Conservation (phyloP, 2,113 vertebrate species). For the Toxotes chatareus region DNA sequence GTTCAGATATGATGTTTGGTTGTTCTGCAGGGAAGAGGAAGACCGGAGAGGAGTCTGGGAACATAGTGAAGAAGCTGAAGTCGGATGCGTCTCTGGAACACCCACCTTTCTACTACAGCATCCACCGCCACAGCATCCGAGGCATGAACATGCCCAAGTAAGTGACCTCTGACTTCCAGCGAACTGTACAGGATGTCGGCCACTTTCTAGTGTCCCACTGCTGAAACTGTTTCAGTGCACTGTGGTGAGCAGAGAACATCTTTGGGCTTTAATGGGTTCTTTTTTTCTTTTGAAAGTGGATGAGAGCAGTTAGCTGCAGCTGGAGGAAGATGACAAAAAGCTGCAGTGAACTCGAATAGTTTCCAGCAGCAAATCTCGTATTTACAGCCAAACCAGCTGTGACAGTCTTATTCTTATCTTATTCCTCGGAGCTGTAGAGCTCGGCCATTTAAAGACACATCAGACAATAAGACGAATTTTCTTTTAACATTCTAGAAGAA, state of each 20-base stretch:
- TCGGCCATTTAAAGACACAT: no score
- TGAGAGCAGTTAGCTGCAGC: no score
- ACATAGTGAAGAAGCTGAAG: conserved; percentile 87
- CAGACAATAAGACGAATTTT: no score
- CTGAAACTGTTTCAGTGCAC: not conserved
- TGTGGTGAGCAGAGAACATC: not conserved
- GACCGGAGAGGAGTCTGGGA: conserved; percentile 80
- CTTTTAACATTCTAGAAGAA: no score
- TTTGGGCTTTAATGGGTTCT: not conserved
- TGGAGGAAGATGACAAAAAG: no score
- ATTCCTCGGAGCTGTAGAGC: no score
- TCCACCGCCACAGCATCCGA: conserved; percentile 96
- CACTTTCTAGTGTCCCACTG: no score
- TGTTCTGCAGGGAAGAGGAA: conserved; percentile 91
- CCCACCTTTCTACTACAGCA: conserved; percentile 96
- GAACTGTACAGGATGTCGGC: not conserved
- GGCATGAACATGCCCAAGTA: conserved; percentile 99
- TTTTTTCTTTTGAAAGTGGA: not conserved
- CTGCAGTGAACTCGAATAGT: no score
- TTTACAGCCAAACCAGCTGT: no score
- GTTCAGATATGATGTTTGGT: not conserved
- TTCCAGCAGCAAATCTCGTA: no score
- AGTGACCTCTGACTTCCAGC: conserved; percentile 60
- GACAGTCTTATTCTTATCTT: no score
- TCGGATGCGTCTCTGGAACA: conserved; percentile 87